A percentile compares a stretch with the other conserved stretches of the same genome.
phyloP scores from a whole-genome alignment of 2,888 invertebrate genomes.

The Stegophylla sp. region DNA sequence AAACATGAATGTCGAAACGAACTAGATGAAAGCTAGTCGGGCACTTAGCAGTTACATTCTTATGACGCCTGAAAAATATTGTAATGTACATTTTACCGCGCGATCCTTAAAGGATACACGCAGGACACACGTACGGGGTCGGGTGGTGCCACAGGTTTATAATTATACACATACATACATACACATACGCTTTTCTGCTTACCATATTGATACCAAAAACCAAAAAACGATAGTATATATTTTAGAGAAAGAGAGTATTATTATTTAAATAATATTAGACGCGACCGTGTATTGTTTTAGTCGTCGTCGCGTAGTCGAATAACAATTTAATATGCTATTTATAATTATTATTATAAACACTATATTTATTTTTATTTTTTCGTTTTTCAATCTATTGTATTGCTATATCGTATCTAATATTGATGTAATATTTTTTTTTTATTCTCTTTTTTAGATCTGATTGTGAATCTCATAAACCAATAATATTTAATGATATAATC shows the following conservation, averaged over 20 bases:
- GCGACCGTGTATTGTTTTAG: neutral
- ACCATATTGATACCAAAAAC: too few species aligned
- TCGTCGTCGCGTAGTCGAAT: neutral
- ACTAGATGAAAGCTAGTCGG: too few species aligned
- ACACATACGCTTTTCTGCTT: neutral
- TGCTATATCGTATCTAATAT: too few species aligned
- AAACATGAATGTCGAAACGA: too few species aligned
- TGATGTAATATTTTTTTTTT: too few species aligned
- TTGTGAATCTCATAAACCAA: slow-evolving; percentile 19
- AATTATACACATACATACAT: neutral
- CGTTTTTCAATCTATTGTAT: too few species aligned
- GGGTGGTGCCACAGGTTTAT: neutral
- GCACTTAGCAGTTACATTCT: too few species aligned
- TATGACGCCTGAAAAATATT: too few species aligned
- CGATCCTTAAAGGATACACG: too few species aligned
- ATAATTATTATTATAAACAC: neutral
- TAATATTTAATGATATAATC: neutral
- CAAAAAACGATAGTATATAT: slow-evolving; percentile 37
- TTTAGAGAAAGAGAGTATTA: slow-evolving; percentile 14
- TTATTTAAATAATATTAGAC: neutral
- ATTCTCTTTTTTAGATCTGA: neutral
- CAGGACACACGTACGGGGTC: too few species aligned
- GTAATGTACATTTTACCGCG: too few species aligned
- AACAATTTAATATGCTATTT: neutral
- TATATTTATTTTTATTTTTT: too few species aligned